Evolutionary conservation across 2,888 invertebrate genomes (phyloP).

Genomic region (Sepiola atlantica): DNA sequence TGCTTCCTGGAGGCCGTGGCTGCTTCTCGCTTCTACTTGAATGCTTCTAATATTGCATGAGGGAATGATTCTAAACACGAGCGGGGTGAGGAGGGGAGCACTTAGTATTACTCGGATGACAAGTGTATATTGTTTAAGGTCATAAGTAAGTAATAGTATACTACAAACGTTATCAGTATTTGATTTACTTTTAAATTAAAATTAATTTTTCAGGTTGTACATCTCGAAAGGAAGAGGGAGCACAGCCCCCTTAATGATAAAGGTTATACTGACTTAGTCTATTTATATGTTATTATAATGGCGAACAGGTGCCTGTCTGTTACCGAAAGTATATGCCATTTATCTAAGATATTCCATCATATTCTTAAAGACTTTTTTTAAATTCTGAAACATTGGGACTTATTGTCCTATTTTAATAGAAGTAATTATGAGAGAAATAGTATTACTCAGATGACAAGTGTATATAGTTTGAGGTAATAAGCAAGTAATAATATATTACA

Average conservation of each 20-base stretch:
- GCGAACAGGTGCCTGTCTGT: no score
- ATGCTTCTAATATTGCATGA: neutral
- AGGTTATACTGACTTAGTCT: neutral
- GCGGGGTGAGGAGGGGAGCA: neutral
- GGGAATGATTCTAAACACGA: neutral
- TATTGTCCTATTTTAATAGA: no score
- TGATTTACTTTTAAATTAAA: constrained; percentile 5
- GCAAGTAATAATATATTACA: neutral
- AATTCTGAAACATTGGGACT: no score
- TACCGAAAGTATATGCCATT: no score
- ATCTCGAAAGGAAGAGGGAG: neutral
- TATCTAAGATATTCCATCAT: no score
- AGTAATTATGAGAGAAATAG: neutral
- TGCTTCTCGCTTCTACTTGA: neutral
- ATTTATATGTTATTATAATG: no score
- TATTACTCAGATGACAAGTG: neutral
- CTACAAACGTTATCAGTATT: neutral
- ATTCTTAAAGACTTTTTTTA: no score
- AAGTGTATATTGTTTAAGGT: neutral
- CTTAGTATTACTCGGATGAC: neutral
- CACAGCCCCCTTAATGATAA: neutral
- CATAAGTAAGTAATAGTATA: neutral
- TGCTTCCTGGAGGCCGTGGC: neutral
- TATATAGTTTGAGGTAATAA: neutral
- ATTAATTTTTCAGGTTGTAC: neutral